phyloP scores from a whole-genome alignment of 2,797 vertebrate genomes.

The Platyrinchus mystaceus region DNA sequence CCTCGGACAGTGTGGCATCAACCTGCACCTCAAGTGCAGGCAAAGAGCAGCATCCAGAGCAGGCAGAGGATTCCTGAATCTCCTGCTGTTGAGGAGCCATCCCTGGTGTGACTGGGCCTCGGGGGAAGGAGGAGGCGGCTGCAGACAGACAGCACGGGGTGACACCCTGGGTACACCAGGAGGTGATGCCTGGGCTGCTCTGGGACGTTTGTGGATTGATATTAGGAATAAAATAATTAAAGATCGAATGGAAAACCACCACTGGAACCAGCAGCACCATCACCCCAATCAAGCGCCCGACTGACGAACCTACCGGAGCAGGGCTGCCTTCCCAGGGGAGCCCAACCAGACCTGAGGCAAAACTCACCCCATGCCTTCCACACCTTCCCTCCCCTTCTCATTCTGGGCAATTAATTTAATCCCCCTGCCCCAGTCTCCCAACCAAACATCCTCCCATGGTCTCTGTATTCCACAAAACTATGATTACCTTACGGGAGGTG shows the following conservation, averaged over 20 bases:
- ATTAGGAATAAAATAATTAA: not conserved
- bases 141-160: not conserved
- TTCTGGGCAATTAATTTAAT: not conserved
- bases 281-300: accelerated
- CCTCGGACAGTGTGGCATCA: not conserved
- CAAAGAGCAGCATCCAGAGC: not conserved
- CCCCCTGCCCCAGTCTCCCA: not conserved
- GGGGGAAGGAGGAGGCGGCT: not conserved
- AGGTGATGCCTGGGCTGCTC: not conserved
- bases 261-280: not conserved
- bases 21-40: not conserved
- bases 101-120: accelerated
- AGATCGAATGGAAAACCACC: not conserved
- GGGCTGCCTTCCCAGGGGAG: not conserved
- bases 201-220: accelerated
- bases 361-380: accelerated
- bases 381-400: not conserved
- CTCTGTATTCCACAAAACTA: not conserved
- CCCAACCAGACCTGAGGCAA: accelerated
- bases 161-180: accelerated
- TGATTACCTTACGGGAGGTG: not conserved
- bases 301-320: accelerated
- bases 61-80: not conserved
- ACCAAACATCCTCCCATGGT: not conserved
- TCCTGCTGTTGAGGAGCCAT: not conserved